Evolutionary conservation across 1,140 invertebrate genomes (phyloP).

Genomic region (Euwallacea similis): DNA sequence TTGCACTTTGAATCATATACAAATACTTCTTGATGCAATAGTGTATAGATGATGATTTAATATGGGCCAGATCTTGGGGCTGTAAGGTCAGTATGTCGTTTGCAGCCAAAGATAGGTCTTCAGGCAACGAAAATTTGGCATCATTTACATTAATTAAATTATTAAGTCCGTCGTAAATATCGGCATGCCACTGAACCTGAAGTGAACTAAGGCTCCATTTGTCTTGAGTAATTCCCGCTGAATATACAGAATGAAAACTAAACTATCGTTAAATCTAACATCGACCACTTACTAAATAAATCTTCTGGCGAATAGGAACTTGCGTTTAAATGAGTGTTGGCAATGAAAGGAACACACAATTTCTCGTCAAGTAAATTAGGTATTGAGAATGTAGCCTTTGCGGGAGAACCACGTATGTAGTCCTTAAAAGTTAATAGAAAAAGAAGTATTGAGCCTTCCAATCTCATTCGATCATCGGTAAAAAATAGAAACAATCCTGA

Average conservation of each 20-base stretch:
- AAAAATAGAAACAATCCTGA: constrained; percentile 60
- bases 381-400: constrained; percentile 55
- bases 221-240: constrained; percentile 54
- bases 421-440: constrained; percentile 57
- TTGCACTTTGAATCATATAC: constrained; percentile 64
- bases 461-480: constrained; percentile 57
- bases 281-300: constrained; percentile 37
- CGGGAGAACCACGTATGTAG: constrained; percentile 52
- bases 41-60: constrained; percentile 56
- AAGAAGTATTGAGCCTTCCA: constrained; percentile 56
- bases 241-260: constrained; percentile 23
- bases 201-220: constrained; percentile 51
- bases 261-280: not conserved
- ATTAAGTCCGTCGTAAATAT: constrained; percentile 55
- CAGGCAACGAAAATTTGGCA: constrained; percentile 40
- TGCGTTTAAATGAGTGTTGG: constrained; percentile 56
- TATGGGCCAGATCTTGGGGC: constrained; percentile 54
- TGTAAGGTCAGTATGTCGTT: constrained; percentile 53
- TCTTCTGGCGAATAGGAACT: constrained; percentile 51
- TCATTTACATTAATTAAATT: constrained; percentile 48
- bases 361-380: constrained; percentile 55
- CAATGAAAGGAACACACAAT: constrained; percentile 56
- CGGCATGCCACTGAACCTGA: constrained; percentile 59
- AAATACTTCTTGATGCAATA: constrained; percentile 58
- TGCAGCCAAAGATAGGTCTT: not conserved